Conservation (phyloP, 1,140 invertebrate species). For the Metopolophium dirhodum region DNA sequence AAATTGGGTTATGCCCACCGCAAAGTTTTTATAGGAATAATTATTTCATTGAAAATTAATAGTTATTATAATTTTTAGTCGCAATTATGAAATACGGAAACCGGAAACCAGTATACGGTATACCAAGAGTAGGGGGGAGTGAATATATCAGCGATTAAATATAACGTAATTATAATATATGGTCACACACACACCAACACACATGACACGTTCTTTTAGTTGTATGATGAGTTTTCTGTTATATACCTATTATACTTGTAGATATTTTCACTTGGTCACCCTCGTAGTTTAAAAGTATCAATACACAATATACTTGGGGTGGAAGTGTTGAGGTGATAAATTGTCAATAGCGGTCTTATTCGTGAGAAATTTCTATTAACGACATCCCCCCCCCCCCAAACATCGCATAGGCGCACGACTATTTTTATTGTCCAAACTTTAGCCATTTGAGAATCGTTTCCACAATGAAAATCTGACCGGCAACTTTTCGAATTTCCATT, state of each 20-base stretch:
- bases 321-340: not conserved
- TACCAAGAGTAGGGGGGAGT: too few relatives aligned
- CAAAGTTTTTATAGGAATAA: too few relatives aligned
- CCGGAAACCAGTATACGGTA: too few relatives aligned
- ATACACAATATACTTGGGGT: not conserved
- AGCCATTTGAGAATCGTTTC: not conserved
- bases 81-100: too few relatives aligned
- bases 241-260: not conserved
- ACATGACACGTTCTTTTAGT: not conserved
- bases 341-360: not conserved
- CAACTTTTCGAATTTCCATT: constrained; percentile 22
- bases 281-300: not conserved
- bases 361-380: not conserved
- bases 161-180: not conserved
- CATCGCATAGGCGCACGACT: not conserved
- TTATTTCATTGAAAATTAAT: too few relatives aligned
- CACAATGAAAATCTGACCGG: not conserved
- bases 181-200: too few relatives aligned
- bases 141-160: not conserved
- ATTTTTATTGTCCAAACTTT: not conserved
- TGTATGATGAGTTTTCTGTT: not conserved
- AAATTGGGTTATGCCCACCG: too few relatives aligned
- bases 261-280: not conserved
- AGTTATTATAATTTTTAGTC: too few relatives aligned
- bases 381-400: not conserved